phyloP scores from a whole-genome alignment of 1,140 invertebrate genomes.

The Musca vetustissima region DNA sequence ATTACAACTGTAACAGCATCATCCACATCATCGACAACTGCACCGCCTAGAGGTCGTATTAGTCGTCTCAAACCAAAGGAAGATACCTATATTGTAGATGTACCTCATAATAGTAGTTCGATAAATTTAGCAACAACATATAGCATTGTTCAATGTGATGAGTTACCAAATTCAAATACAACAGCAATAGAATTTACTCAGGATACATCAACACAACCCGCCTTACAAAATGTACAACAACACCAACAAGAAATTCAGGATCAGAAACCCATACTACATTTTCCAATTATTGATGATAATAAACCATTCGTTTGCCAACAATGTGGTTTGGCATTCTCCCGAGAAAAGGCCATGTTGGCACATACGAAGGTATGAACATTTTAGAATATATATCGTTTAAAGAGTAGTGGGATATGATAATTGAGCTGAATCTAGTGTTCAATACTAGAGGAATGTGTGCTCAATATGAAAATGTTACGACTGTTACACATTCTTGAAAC shows the following conservation, averaged over 20 bases:
- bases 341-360: slow-evolving; percentile 77
- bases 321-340: slow-evolving; percentile 76
- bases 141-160: slow-evolving; percentile 33
- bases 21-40: slow-evolving; percentile 24
- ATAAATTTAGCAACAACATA: neutral
- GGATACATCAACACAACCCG: slow-evolving; percentile 22
- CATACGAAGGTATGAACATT: slow-evolving; percentile 66
- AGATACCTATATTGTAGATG: slow-evolving; percentile 30
- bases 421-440: slow-evolving; percentile 6
- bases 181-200: slow-evolving; percentile 30
- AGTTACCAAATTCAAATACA: slow-evolving; percentile 17
- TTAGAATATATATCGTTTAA: neutral
- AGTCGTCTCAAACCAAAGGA: slow-evolving; percentile 50
- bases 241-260: neutral
- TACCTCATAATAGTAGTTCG: slow-evolving; percentile 5
- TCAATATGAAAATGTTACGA: slow-evolving; percentile 29
- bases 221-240: neutral
- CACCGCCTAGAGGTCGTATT: slow-evolving; percentile 38
- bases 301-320: slow-evolving; percentile 79
- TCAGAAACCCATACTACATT: slow-evolving; percentile 18
- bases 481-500: slow-evolving; percentile 28
- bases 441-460: slow-evolving; percentile 26
- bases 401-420: neutral
- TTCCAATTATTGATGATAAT: slow-evolving; percentile 68
- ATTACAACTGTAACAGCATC: slow-evolving; percentile 26